Percentiles rank a stretch among this genome's conserved stretches.
These are phyloP conservation scores for Cyrtodaria siliqua DNA, from an alignment of 2,888 invertebrate genomes.

Conservation along the genomic window DNA sequence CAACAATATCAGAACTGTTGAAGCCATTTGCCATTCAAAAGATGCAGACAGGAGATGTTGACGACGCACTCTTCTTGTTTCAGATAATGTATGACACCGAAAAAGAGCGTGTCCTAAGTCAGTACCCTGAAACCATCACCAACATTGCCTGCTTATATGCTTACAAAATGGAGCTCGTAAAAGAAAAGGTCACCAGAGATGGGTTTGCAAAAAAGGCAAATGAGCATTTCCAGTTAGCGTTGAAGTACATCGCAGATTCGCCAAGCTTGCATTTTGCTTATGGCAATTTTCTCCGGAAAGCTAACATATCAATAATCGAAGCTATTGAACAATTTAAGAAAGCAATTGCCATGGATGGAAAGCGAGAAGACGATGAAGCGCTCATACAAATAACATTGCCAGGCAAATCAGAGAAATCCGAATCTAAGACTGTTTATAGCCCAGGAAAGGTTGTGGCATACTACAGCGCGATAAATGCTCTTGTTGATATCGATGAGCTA, in stretches of 20 bases:
- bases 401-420: neutral
- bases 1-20: slow-evolving; percentile 36
- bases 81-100: slow-evolving; percentile 27
- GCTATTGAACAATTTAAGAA: slow-evolving; percentile 38
- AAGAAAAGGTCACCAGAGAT: neutral
- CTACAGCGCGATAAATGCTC: slow-evolving; percentile 4
- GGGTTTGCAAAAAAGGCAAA: slow-evolving; percentile 10
- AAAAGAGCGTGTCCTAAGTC: slow-evolving; percentile 7
- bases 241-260: slow-evolving; percentile 28
- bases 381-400: slow-evolving; percentile 43
- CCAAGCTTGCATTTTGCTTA: slow-evolving; percentile 49
- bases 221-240: slow-evolving; percentile 25
- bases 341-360: slow-evolving; percentile 18
- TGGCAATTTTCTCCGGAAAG: slow-evolving; percentile 45
- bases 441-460: slow-evolving; percentile 33
- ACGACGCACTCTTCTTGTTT: slow-evolving; percentile 29
- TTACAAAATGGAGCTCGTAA: slow-evolving; percentile 3
- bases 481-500: slow-evolving; percentile 20
- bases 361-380: slow-evolving; percentile 48
- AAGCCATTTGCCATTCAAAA: slow-evolving; percentile 40
- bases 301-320: slow-evolving; percentile 10
- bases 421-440: neutral
- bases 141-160: slow-evolving; percentile 46
- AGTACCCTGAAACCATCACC: slow-evolving; percentile 32
- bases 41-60: slow-evolving; percentile 35